phyloP scores from a whole-genome alignment of 1,140 invertebrate genomes.

The Tetramorium simillimum region DNA sequence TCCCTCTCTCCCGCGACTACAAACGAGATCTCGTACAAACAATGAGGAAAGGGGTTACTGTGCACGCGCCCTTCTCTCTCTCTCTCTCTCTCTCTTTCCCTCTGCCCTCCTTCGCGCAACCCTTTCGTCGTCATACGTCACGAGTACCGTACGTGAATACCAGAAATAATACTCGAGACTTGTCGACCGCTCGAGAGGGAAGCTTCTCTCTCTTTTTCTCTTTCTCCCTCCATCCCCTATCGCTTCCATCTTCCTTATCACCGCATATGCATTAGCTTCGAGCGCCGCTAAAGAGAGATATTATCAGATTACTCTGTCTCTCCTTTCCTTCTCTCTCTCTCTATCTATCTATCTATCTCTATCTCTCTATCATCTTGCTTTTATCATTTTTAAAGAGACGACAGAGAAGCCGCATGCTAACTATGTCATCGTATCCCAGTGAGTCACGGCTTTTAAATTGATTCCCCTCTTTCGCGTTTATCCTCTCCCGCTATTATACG shows the following conservation, averaged over 20 bases:
- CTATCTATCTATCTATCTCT: too few species aligned
- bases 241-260: not conserved
- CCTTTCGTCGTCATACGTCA: slow-evolving; percentile 28
- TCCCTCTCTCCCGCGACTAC: not conserved
- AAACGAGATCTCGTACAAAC: not conserved
- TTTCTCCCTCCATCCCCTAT: not conserved
- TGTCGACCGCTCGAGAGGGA: slow-evolving; percentile 52
- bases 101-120: slow-evolving; percentile 16
- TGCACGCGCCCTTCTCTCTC: slow-evolving; percentile 63
- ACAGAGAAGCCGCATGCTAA: slow-evolving; percentile 60
- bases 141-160: slow-evolving; percentile 55
- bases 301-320: slow-evolving; percentile 59
- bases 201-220: not conserved
- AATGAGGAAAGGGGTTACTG: slow-evolving; percentile 60
- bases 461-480: slow-evolving; percentile 39
- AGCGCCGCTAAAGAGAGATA: slow-evolving; percentile 66
- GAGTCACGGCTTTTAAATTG: slow-evolving; percentile 73
- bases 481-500: not conserved
- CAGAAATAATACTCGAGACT: slow-evolving; percentile 68
- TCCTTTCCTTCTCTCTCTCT: not conserved
- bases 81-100: not conserved
- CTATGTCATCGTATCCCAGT: slow-evolving; percentile 68
- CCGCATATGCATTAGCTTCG: slow-evolving; percentile 60
- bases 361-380: not conserved
- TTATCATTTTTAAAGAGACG: slow-evolving; percentile 8